Percentiles rank a stretch among this genome's conserved stretches.
Conservation (phyloP, 2,797 vertebrate genomes). For the Xyrichtys novacula region DNA sequence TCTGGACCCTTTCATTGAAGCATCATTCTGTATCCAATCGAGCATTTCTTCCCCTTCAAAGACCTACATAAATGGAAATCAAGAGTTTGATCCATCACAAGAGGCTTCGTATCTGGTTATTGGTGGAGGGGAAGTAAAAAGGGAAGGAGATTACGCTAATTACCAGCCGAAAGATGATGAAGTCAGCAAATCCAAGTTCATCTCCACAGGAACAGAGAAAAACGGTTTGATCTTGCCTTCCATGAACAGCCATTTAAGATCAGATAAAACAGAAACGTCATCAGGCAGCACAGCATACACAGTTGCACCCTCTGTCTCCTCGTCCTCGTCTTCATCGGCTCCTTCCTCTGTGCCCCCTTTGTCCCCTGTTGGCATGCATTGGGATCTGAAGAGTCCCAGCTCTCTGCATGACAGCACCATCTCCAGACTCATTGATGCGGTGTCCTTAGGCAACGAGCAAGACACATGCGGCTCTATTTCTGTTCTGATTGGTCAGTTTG, state of each 20-base stretch:
- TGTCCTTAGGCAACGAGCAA: slow-evolving; percentile 86
- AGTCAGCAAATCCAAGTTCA: slow-evolving; percentile 45
- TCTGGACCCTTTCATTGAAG: slow-evolving; percentile 79
- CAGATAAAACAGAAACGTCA: slow-evolving; percentile 70
- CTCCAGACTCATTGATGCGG: slow-evolving; percentile 92
- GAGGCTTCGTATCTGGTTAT: slow-evolving; percentile 80
- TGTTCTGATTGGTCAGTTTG: slow-evolving; percentile 89
- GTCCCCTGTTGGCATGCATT: slow-evolving; percentile 53
- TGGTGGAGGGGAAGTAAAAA: slow-evolving; percentile 59
- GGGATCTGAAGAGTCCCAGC: slow-evolving; percentile 74
- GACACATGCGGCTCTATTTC: slow-evolving; percentile 91
- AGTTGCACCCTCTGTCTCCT: slow-evolving; percentile 67
- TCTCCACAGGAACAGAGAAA: slow-evolving; percentile 31
- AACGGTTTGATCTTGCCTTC: slow-evolving; percentile 29
- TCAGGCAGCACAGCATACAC: slow-evolving; percentile 68
- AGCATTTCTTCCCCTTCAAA: slow-evolving; percentile 53
- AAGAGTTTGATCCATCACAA: slow-evolving; percentile 49
- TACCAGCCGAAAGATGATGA: slow-evolving; percentile 56
- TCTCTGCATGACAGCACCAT: slow-evolving; percentile 89
- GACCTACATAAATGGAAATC: slow-evolving; percentile 50
- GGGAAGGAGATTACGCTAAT: slow-evolving; percentile 70
- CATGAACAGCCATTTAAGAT: slow-evolving; percentile 44
- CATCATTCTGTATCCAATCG: slow-evolving; percentile 58
- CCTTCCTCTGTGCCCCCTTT: slow-evolving; percentile 53
- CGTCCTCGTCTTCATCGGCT: slow-evolving; percentile 69